Evolutionary conservation across 2,888 invertebrate species (phyloP), one percentile per base, ranked within the genome.

Genomic region (Melanchra persicariae): DNA sequence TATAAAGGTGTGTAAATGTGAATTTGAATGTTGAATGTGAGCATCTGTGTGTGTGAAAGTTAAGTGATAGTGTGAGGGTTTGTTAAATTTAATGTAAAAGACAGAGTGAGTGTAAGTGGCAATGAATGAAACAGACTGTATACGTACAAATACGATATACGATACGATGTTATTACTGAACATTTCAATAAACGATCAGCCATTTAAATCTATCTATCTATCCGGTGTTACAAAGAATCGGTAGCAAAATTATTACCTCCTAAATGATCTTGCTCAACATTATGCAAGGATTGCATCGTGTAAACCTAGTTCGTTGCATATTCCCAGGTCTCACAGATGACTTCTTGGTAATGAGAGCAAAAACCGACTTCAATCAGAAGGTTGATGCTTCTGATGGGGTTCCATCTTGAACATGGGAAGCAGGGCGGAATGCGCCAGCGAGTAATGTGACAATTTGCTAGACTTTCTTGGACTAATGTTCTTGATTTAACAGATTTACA

Each of bases 301-400:
- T 60, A 60, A 54, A 64, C 59, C 37, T 37, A 15, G 6, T 19
- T 60, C n/a, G 1, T 1, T n/a, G 26, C 19, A 22, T 22, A 30
- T 71, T 77, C 64, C 59, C 71, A 77, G 26, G 26, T 49, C 26
- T 45, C 10, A 30, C 10, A 45, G 19, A 47, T 47, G 26, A 59
- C 57, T 71, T 71, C 24, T 71, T 26, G 12, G 52, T 55, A 79
- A 79, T 74, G 59, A 40, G n/a, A 64, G 57, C 60, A 80, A 80
- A 54, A 59, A 49, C 55, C 1, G 17, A 17, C 22, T 34, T 17
- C 43, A 26, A 71, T 71, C 55, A 60, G 51, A 45, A 34, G 22
- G 10, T 17, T 43, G 19, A 55, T 17, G 24, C 19, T 52, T 6
- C 19, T 30, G 22, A 60, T 55, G 59, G 5, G 12, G 17, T 10